Evolutionary conservation across 2,113 vertebrate species (phyloP).

Genomic region (Gobiocypris rarus): DNA sequence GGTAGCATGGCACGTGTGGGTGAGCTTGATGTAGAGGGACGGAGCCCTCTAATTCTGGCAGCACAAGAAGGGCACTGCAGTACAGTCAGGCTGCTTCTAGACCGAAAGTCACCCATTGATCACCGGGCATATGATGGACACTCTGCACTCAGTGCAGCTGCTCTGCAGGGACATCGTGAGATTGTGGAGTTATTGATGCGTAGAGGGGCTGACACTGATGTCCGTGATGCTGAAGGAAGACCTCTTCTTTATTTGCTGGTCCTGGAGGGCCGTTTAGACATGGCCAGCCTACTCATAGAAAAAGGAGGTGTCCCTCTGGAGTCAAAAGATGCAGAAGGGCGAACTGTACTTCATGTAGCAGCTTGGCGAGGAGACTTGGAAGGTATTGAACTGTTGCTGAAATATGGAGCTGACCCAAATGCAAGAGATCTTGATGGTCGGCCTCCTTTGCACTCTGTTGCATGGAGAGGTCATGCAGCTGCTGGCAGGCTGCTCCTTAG

Average conservation of each 20-base stretch:
- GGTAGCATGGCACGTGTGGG: conserved; percentile 79
- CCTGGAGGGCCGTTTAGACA: conserved; percentile 71
- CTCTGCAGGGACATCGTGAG: conserved; percentile 74
- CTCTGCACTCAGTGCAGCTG: conserved; percentile 72
- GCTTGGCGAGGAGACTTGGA: conserved; percentile 77
- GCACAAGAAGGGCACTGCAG: conserved; percentile 80
- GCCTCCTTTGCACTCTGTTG: conserved; percentile 77
- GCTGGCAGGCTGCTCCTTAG: conserved; percentile 70
- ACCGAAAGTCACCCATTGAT: conserved; percentile 75
- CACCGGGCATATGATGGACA: conserved; percentile 77
- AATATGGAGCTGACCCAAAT: conserved; percentile 75
- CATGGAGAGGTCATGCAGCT: conserved; percentile 76
- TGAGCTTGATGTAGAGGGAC: conserved; percentile 79
- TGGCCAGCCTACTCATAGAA: conserved; percentile 75
- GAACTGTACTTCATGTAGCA: conserved; percentile 79
- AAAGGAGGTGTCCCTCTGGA: conserved; percentile 77
- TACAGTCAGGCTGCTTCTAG: conserved; percentile 74
- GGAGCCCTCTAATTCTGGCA: conserved; percentile 77
- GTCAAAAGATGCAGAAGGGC: conserved; percentile 76
- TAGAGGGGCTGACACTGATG: conserved; percentile 76
- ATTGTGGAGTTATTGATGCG: conserved; percentile 77
- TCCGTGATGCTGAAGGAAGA: conserved; percentile 77
- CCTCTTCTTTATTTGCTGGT: conserved; percentile 81
- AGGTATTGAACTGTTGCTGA: conserved; percentile 71
- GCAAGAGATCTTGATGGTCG: conserved; percentile 74